Percentiles rank a stretch among this genome's conserved stretches.
These are phyloP conservation scores for Helogale parvula DNA, from an alignment of 2,113 vertebrate genomes.

Conservation along the genomic window DNA sequence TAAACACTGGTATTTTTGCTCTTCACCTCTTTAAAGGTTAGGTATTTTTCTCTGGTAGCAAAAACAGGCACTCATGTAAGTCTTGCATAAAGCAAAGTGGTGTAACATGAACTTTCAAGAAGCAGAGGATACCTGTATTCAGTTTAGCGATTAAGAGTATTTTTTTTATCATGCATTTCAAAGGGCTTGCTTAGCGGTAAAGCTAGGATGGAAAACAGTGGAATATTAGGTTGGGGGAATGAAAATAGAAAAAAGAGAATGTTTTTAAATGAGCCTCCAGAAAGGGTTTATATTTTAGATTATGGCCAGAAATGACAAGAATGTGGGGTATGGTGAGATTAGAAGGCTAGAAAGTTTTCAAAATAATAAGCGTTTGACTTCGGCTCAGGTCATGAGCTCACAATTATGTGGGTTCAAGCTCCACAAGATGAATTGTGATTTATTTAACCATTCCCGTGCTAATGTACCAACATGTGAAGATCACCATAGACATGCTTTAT, in stretches of 20 bases:
- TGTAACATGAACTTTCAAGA: background rate
- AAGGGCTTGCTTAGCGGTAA: background rate
- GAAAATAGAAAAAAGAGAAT: background rate
- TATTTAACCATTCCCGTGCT: background rate
- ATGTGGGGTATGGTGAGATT: background rate
- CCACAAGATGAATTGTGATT: background rate
- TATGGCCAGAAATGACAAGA: background rate
- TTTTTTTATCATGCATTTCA: background rate
- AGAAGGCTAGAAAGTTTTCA: background rate
- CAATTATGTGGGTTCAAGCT: background rate
- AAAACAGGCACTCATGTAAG: background rate
- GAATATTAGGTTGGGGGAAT: background rate
- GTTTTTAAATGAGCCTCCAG: background rate
- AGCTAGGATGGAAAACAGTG: background rate
- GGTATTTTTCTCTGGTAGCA: background rate
- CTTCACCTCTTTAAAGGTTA: background rate
- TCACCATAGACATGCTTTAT: background rate
- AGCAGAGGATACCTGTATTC: background rate
- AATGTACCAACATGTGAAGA: background rate
- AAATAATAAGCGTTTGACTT: background rate
- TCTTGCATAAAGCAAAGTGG: background rate
- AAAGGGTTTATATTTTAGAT: background rate
- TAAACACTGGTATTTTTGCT: background rate
- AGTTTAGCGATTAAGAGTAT: background rate
- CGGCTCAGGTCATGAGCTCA: background rate